These are phyloP conservation scores for Cotesia glomerata DNA, from an alignment of 1,140 invertebrate species.

Conservation along the genomic window DNA sequence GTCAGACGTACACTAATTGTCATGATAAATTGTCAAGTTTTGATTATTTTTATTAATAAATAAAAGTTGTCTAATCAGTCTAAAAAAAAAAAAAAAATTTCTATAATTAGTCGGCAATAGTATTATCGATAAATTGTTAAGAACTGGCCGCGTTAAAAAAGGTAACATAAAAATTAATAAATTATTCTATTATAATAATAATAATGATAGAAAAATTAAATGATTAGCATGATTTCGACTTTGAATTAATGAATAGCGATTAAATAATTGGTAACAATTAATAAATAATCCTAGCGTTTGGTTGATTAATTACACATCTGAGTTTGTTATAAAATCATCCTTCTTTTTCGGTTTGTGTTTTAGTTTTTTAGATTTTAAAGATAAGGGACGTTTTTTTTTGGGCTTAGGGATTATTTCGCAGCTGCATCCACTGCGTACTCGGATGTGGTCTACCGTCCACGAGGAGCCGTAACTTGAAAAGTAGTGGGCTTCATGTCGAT, in stretches of 20 bases:
- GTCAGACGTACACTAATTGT: neutral
- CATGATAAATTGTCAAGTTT: neutral
- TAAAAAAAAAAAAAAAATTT: neutral
- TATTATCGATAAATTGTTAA: neutral
- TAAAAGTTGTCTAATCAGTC: neutral
- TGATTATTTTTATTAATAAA: slow-evolving; percentile 5
- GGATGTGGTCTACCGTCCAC: slow-evolving; percentile 83
- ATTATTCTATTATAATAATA: neutral
- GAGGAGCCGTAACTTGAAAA: slow-evolving; percentile 61
- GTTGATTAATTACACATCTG: neutral
- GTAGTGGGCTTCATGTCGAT: slow-evolving; percentile 60
- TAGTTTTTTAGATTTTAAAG: slow-evolving; percentile 45
- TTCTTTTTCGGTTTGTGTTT: slow-evolving; percentile 46
- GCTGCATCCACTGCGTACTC: slow-evolving; percentile 80
- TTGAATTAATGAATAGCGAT: neutral
- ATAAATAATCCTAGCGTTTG: neutral
- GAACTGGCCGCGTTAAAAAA: slow-evolving; percentile 2
- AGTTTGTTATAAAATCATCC: slow-evolving; percentile 32
- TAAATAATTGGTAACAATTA: neutral
- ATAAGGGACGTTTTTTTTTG: slow-evolving; percentile 52
- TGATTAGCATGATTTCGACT: slow-evolving; percentile 2
- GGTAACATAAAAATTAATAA: neutral
- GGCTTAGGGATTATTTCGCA: slow-evolving; percentile 72
- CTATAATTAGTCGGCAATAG: neutral
- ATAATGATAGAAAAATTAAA: neutral